These are phyloP conservation scores for Pachyrhynchus sulphureomaculatus DNA, from an alignment of 1,140 invertebrate species.

Conservation along the genomic window DNA sequence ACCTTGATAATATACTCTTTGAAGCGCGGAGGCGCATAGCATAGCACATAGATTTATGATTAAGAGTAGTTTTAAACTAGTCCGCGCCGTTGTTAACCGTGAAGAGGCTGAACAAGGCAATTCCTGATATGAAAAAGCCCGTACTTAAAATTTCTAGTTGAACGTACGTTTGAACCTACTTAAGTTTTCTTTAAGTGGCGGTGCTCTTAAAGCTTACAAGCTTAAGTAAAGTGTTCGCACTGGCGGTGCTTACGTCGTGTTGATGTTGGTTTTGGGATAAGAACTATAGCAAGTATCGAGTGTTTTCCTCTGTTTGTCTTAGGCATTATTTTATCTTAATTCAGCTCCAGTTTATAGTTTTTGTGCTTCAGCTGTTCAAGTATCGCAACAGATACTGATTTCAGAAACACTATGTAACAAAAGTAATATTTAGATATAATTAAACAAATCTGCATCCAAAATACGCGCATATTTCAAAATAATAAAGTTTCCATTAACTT, in stretches of 20 bases:
- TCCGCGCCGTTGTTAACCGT: conserved; percentile 7
- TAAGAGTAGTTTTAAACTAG: conserved; percentile 19
- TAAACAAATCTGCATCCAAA: too few species aligned
- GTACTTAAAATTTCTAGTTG: not conserved
- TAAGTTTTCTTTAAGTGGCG: conserved; percentile 1
- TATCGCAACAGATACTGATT: too few species aligned
- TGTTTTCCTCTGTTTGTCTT: too few species aligned
- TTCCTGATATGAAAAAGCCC: not conserved
- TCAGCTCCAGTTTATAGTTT: too few species aligned
- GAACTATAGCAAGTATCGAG: too few species aligned
- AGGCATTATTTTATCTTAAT: too few species aligned
- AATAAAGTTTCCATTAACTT: too few species aligned
- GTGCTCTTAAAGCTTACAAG: conserved; percentile 12
- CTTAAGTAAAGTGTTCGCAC: conserved; percentile 8
- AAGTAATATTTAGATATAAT: too few species aligned
- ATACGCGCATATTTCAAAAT: too few species aligned
- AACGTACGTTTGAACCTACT: conserved; percentile 7
- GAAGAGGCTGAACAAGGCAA: not conserved
- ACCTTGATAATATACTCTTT: conserved; percentile 15
- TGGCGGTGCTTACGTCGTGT: not conserved
- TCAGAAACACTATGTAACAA: too few species aligned
- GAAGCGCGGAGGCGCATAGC: conserved; percentile 19
- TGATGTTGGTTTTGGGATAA: not conserved
- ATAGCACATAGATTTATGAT: conserved; percentile 20
- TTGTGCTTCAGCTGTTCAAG: too few species aligned